A percentile compares a stretch with the other conserved stretches of the same genome.
These are phyloP conservation scores for Ischnus inquisitorius DNA, from an alignment of 2,888 invertebrate genomes.

Conservation along the genomic window DNA sequence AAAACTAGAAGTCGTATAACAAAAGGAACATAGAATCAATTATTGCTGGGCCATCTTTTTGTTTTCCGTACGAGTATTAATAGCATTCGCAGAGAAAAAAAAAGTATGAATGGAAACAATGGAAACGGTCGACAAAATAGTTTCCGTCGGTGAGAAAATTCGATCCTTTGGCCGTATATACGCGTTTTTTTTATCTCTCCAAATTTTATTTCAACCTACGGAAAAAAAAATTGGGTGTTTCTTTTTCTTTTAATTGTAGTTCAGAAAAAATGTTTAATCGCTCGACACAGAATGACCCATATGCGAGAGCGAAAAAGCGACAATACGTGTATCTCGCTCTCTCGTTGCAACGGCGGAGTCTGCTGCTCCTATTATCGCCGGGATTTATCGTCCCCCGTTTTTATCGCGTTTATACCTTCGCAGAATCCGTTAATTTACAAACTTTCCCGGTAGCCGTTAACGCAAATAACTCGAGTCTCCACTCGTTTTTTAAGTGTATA, in stretches of 20 bases:
- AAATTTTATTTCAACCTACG: not conserved
- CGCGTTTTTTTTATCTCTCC: not conserved
- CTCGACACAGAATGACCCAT: slow-evolving; percentile 6
- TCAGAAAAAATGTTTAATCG: not conserved
- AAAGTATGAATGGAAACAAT: not conserved
- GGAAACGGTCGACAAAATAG: not conserved
- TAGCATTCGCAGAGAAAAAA: not conserved
- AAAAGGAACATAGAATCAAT: not conserved
- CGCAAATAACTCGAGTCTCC: slow-evolving; percentile 39
- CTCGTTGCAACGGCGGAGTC: slow-evolving; percentile 53
- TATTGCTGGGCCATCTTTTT: not conserved
- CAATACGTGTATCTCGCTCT: slow-evolving; percentile 10
- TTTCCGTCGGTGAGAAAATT: not conserved
- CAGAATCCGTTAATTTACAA: slow-evolving; percentile 77
- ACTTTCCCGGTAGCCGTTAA: slow-evolving; percentile 70
- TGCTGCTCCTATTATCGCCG: slow-evolving; percentile 71
- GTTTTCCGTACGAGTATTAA: not conserved
- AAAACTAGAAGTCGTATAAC: not conserved
- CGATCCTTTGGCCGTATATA: not conserved
- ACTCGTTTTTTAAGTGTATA: slow-evolving; percentile 4
- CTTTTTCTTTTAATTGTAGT: not conserved
- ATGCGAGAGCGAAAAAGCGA: not conserved
- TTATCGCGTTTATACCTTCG: slow-evolving; percentile 67
- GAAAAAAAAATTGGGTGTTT: not conserved
- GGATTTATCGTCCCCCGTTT: slow-evolving; percentile 78